Evolutionary conservation across 2,888 invertebrate species (phyloP).

Genomic region (Napeogenes sylphis): DNA sequence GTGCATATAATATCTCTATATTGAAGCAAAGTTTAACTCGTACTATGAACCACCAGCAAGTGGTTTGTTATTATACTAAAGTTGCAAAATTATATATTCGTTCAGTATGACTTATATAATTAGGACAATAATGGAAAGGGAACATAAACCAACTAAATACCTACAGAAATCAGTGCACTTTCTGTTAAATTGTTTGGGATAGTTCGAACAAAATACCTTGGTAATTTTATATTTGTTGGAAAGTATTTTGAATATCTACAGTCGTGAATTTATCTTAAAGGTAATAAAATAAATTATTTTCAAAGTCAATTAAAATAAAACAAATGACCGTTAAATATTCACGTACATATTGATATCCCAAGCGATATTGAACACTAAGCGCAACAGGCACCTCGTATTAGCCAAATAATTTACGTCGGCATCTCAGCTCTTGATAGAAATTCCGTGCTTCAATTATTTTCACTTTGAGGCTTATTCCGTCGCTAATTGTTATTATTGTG

Average conservation of each 20-base stretch:
- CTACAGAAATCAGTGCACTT: too few relatives aligned
- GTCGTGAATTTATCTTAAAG: too few relatives aligned
- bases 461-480: slow-evolving; percentile 17
- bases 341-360: slow-evolving; percentile 28
- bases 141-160: background rate
- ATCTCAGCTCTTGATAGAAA: slow-evolving; percentile 18
- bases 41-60: slow-evolving; percentile 19
- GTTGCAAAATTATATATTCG: slow-evolving; percentile 11
- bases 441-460: slow-evolving; percentile 22
- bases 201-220: too few relatives aligned
- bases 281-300: background rate
- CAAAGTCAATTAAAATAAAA: slow-evolving; percentile 6
- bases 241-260: too few relatives aligned
- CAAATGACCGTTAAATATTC: slow-evolving; percentile 19
- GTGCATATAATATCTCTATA: slow-evolving; percentile 6
- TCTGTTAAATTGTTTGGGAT: background rate
- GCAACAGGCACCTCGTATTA: slow-evolving; percentile 29
- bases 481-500: slow-evolving; percentile 22
- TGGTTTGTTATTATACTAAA: slow-evolving; percentile 14
- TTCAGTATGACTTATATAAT: background rate
- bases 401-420: slow-evolving; percentile 25
- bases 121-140: background rate
- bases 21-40: slow-evolving; percentile 20
- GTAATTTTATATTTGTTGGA: too few relatives aligned
- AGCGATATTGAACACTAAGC: slow-evolving; percentile 27